These are phyloP conservation scores for Auanema freiburgensis DNA, from an alignment of 2,888 invertebrate genomes.

Conservation along the genomic window DNA sequence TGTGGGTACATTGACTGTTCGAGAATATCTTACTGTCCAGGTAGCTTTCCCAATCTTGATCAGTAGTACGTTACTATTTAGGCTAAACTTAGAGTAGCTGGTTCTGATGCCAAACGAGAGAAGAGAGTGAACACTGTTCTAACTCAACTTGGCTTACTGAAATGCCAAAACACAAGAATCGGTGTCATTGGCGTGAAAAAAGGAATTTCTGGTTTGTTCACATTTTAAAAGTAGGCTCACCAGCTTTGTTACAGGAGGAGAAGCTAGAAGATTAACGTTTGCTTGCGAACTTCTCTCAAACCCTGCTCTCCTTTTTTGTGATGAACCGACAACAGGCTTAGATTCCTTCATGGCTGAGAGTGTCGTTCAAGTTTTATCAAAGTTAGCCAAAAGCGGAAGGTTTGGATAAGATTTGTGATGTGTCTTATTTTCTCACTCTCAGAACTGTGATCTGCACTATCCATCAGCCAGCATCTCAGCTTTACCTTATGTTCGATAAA, in stretches of 20 bases:
- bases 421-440: slow-evolving; percentile 1
- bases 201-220: slow-evolving; percentile 48
- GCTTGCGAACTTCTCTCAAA: slow-evolving; percentile 86
- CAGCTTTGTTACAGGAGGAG: slow-evolving; percentile 80
- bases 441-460: slow-evolving; percentile 63
- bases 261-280: slow-evolving; percentile 73
- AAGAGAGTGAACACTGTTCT: slow-evolving; percentile 71
- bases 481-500: slow-evolving; percentile 60
- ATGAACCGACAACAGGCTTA: slow-evolving; percentile 86
- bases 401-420: neutral
- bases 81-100: slow-evolving; percentile 69
- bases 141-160: slow-evolving; percentile 80
- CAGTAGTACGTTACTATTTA: slow-evolving; percentile 9
- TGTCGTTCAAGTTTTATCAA: slow-evolving; percentile 76
- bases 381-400: slow-evolving; percentile 51
- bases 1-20: slow-evolving; percentile 61
- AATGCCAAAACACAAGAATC: slow-evolving; percentile 87
- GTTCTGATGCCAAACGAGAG: slow-evolving; percentile 71
- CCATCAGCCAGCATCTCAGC: slow-evolving; percentile 63
- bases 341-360: slow-evolving; percentile 92
- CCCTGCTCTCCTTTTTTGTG: slow-evolving; percentile 91
- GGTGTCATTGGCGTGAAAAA: slow-evolving; percentile 80
- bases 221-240: neutral
- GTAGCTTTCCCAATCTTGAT: slow-evolving; percentile 64
- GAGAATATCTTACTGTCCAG: slow-evolving; percentile 62